These are phyloP conservation scores for Mycetomoellerius zeteki DNA, from an alignment of 1,140 invertebrate genomes.

Conservation along the genomic window DNA sequence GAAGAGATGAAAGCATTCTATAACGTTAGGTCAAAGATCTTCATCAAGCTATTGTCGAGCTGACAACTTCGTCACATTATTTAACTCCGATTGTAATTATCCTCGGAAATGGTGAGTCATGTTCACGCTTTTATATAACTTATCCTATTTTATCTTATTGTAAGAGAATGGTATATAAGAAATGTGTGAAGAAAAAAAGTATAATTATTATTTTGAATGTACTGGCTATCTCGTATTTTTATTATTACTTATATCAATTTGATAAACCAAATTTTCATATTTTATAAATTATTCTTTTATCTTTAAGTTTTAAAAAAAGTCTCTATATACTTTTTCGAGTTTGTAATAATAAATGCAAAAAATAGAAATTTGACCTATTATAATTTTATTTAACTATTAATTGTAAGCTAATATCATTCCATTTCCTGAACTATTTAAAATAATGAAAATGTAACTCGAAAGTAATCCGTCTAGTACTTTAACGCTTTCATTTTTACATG, in stretches of 20 bases:
- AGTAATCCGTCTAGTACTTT: conserved; percentile 72
- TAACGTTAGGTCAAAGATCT: conserved; percentile 74
- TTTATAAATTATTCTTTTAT: neutral
- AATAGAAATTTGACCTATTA: neutral
- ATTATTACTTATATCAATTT: neutral
- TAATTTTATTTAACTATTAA: neutral
- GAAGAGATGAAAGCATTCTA: conserved; percentile 76
- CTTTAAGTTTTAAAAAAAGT: neutral
- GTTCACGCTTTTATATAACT: conserved; percentile 36
- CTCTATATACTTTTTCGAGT: neutral
- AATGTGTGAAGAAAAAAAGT: neutral
- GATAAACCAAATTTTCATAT: neutral
- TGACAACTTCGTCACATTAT: conserved; percentile 79
- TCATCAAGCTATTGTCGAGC: conserved; percentile 74
- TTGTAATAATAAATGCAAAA: neutral
- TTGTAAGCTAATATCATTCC: neutral
- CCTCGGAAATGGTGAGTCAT: conserved; percentile 27
- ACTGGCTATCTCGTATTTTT: neutral
- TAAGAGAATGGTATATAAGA: neutral
- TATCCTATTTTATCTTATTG: neutral
- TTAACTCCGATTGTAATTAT: conserved; percentile 75
- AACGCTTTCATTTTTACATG: conserved; percentile 67
- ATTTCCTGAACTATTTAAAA: neutral
- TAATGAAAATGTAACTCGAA: conserved; percentile 47
- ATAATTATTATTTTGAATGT: neutral